A percentile compares a stretch with the other conserved stretches of the same genome.
phyloP scores from a whole-genome alignment of 53 echinoderm and acorn worm species.

The Stichopus horrens region DNA sequence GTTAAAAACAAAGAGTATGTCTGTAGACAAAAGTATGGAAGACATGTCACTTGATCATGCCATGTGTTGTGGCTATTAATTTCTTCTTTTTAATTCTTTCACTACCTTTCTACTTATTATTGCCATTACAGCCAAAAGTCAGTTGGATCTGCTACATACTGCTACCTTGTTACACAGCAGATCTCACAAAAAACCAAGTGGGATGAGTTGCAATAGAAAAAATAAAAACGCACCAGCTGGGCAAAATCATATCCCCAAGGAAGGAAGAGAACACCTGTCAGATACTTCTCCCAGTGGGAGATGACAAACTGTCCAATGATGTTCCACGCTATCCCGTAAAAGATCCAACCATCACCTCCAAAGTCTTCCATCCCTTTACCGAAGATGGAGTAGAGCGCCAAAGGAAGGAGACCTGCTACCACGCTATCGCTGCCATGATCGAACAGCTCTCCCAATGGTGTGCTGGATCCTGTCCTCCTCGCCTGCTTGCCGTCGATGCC shows the following conservation, averaged over 20 bases:
- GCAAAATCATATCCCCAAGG: conserved; percentile 98
- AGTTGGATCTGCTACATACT: too few relatives aligned
- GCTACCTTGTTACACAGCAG: too few relatives aligned
- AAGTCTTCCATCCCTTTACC: conserved; percentile 66
- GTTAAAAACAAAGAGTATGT: too few relatives aligned
- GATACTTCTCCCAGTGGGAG: conserved; percentile 96
- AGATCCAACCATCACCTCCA: conserved; percentile 69
- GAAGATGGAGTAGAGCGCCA: conserved; percentile 81
- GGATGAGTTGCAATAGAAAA: too few relatives aligned
- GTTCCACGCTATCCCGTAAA: conserved; percentile 66
- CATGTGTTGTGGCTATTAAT: too few relatives aligned
- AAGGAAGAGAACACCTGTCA: conserved; percentile 82
- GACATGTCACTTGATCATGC: too few relatives aligned
- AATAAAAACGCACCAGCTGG: conserved; percentile 72
- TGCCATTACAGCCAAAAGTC: too few relatives aligned
- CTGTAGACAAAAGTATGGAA: too few relatives aligned
- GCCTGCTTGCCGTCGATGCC: conserved; percentile 99
- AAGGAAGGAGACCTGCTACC: conserved; percentile 68
- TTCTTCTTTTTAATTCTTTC: too few relatives aligned
- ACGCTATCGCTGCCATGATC: conserved; percentile 96
- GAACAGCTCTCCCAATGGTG: conserved; percentile 94
- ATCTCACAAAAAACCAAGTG: too few relatives aligned
- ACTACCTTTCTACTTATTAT: too few relatives aligned
- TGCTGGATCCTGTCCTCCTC: conserved; percentile 83
- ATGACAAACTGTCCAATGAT: conserved; percentile 68